phyloP scores from a whole-genome alignment of 2,797 vertebrate genomes.

The Atherinosoma microstoma region DNA sequence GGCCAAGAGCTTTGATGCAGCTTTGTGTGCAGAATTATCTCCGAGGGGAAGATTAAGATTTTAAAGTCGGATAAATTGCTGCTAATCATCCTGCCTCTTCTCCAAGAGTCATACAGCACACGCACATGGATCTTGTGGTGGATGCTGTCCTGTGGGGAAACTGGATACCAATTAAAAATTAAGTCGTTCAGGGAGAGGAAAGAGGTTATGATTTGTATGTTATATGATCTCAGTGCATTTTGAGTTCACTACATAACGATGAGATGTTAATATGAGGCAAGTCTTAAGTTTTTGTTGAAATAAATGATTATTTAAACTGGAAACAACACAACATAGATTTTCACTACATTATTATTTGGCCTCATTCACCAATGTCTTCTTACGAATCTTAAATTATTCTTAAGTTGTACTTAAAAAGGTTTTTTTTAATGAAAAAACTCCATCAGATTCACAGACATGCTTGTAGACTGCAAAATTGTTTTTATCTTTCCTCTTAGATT shows the following conservation, averaged over 20 bases:
- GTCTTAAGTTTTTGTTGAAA: no score
- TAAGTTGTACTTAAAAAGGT: no score
- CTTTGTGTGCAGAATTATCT: conserved; percentile 63
- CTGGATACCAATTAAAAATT: conserved; percentile 38
- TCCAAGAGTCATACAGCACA: conserved; percentile 32
- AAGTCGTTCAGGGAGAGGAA: neutral
- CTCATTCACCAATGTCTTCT: no score
- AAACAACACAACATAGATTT: no score
- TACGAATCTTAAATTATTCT: no score
- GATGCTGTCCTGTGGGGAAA: conserved; percentile 31
- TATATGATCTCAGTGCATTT: conserved; percentile 16
- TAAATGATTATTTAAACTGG: no score
- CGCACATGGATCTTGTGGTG: conserved; percentile 18
- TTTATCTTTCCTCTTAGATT: no score
- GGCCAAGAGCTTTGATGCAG: conserved; percentile 55
- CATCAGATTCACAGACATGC: no score
- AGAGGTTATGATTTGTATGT: conserved; percentile 14
- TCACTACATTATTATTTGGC: no score
- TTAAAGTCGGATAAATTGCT: conserved; percentile 49
- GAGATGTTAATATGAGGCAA: no score
- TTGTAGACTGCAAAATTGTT: no score
- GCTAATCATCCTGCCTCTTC: conserved; percentile 47
- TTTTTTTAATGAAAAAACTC: no score
- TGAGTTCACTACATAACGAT: neutral
- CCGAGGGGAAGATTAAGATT: conserved; percentile 65